These are phyloP conservation scores for Anguilla japonica DNA, from an alignment of 2,113 vertebrate genomes.

Conservation along the genomic window DNA sequence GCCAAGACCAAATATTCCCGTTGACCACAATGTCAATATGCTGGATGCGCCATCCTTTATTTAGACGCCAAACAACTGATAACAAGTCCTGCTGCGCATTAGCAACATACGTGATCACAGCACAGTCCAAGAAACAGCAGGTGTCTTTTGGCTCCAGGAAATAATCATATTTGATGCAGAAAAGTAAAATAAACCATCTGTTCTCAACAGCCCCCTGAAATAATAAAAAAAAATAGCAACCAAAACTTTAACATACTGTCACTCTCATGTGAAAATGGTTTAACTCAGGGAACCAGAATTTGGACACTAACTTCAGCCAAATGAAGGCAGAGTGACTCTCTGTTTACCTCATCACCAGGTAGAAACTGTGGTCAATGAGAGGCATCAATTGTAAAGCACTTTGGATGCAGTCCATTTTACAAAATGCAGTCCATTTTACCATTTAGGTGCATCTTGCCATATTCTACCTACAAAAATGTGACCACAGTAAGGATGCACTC, in stretches of 20 bases:
- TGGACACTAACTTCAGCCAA: slow-evolving; percentile 78
- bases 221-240: slow-evolving; percentile 77
- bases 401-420: no score
- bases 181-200: slow-evolving; percentile 99
- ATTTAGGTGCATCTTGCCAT: no score
- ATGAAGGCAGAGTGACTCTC: slow-evolving; percentile 54
- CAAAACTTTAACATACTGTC: slow-evolving; percentile 97
- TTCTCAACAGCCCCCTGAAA: slow-evolving; percentile 80
- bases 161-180: slow-evolving; percentile 99
- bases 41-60: slow-evolving; percentile 95
- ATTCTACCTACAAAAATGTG: no score
- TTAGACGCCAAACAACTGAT: slow-evolving; percentile 97
- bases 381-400: no score
- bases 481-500: no score
- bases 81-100: slow-evolving; percentile 98
- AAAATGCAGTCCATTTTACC: no score
- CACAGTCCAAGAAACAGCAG: slow-evolving; percentile 94
- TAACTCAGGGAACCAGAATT: slow-evolving; percentile 79
- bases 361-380: neutral
- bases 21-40: slow-evolving; percentile 99
- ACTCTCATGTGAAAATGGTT: slow-evolving; percentile 97
- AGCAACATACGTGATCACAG: slow-evolving; percentile 99
- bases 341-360: slow-evolving; percentile 41
- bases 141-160: slow-evolving; percentile 98
- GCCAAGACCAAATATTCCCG: slow-evolving; percentile 80